These are phyloP conservation scores for Hylaeus volcanicus DNA, from an alignment of 1,140 invertebrate species.

Conservation along the genomic window DNA sequence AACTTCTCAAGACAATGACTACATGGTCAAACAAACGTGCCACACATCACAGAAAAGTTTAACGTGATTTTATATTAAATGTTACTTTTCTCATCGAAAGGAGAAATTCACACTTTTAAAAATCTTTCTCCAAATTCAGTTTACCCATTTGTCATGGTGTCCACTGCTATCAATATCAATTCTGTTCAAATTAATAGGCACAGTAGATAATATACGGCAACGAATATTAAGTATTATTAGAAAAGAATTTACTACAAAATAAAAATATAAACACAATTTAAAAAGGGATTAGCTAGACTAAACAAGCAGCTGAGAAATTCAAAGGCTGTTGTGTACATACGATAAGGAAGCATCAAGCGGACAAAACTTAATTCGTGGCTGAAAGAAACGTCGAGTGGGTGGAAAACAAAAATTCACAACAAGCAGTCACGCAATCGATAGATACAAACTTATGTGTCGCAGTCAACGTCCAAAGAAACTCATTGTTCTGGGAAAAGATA, in stretches of 20 bases:
- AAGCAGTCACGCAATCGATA: constrained; percentile 20
- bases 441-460: constrained; percentile 41
- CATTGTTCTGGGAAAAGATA: constrained; percentile 16
- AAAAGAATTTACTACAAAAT: constrained; percentile 5
- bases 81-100: neutral
- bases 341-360: constrained; percentile 13
- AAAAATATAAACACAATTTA: neutral
- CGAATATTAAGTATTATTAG: neutral
- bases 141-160: neutral
- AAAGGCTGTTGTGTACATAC: neutral
- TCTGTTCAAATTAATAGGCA: neutral
- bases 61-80: constrained; percentile 1
- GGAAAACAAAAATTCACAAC: neutral
- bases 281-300: neutral
- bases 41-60: constrained; percentile 2
- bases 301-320: neutral
- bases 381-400: neutral
- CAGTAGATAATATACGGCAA: neutral
- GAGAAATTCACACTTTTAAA: neutral
- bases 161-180: neutral
- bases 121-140: neutral
- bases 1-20: neutral
- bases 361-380: neutral
- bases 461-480: constrained; percentile 23
- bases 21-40: constrained; percentile 29